Evolutionary conservation across 2,888 invertebrate genomes (phyloP).

Genomic region (Ormyrus nitidulus): DNA sequence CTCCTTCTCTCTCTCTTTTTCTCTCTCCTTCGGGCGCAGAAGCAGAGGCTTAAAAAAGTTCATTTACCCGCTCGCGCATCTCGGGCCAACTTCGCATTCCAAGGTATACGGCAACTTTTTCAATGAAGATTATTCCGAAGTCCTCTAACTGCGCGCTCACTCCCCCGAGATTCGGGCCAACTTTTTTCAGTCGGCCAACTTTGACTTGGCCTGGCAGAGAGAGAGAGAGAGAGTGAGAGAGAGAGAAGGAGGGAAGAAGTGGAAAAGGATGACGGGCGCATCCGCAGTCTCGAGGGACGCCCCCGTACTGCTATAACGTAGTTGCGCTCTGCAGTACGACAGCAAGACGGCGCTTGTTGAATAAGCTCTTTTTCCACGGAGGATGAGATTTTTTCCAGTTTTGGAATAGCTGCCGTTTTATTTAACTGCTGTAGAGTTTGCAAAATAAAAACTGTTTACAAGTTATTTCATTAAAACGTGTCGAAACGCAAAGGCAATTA

Average conservation of each 20-base stretch:
- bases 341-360: too few species aligned
- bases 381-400: too few species aligned
- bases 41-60: constrained; percentile 46
- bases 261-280: constrained; percentile 46
- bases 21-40: background rate
- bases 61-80: constrained; percentile 30
- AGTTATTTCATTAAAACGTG: too few species aligned
- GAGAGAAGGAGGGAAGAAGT: constrained; percentile 24
- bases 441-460: too few species aligned
- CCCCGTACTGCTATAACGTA: too few species aligned
- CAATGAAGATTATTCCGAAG: constrained; percentile 74
- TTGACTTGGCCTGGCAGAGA: constrained; percentile 58
- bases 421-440: too few species aligned
- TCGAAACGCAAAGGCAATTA: too few species aligned
- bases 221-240: too few species aligned
- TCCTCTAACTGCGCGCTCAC: constrained; percentile 67
- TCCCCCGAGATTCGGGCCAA: constrained; percentile 67
- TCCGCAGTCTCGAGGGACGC: background rate
- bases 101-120: constrained; percentile 70
- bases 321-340: too few species aligned
- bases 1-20: background rate
- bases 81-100: constrained; percentile 55
- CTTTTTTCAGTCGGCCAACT: constrained; percentile 72
- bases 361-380: too few species aligned
- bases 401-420: too few species aligned